Evolutionary conservation across 2,113 vertebrate genomes (phyloP).

Genomic region (Entomyzon cyanotis): DNA sequence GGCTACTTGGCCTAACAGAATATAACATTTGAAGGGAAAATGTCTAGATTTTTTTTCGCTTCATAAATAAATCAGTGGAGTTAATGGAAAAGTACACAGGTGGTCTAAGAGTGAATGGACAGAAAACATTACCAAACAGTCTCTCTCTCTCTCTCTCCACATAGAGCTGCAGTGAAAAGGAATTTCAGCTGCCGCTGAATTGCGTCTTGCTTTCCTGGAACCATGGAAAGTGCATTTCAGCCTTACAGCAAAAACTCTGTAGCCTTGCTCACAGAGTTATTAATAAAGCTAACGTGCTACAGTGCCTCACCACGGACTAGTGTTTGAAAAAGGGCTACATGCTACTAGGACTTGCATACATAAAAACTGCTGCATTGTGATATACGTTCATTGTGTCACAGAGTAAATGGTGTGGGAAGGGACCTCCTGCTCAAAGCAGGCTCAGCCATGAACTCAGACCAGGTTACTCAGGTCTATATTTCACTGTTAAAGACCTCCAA

Average conservation of each 20-base stretch:
- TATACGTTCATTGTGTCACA: rapidly evolving
- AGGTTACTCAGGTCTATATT: background rate
- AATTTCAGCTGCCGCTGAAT: background rate
- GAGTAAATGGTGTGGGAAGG: background rate
- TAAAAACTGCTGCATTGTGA: background rate
- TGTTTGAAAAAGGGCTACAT: background rate
- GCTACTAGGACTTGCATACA: background rate
- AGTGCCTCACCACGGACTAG: background rate
- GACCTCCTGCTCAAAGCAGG: background rate
- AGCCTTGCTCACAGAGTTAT: background rate
- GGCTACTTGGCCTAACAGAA: background rate
- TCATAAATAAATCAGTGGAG: background rate
- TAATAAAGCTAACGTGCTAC: background rate
- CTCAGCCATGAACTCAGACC: background rate
- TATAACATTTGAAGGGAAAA: background rate
- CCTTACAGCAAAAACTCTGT: background rate
- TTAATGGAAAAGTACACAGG: background rate
- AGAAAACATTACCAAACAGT: background rate
- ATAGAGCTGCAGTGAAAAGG: background rate
- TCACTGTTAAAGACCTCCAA: background rate
- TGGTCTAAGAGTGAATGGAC: background rate
- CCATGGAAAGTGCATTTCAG: background rate
- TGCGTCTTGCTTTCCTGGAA: background rate
- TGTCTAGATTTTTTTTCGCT: background rate
- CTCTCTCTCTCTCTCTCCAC: background rate